Conservation (phyloP, 2,888 invertebrate genomes). For the Molorchus minor region DNA sequence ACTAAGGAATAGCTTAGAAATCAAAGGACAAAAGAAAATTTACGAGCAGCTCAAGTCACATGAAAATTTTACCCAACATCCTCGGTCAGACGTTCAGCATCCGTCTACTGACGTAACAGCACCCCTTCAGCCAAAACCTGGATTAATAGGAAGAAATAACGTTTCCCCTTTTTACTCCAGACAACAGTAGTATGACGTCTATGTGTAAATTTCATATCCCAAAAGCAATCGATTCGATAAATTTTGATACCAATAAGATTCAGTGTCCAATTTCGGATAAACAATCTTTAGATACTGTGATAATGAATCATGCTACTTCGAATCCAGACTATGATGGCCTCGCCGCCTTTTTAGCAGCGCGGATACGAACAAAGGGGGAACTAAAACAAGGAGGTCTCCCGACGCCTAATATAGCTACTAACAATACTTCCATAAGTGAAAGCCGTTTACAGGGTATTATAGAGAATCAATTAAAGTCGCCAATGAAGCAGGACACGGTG, state of each 20-base stretch:
- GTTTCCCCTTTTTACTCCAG: slow-evolving; percentile 66
- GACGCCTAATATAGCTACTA: slow-evolving; percentile 33
- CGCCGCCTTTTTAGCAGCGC: slow-evolving; percentile 72
- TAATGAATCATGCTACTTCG: slow-evolving; percentile 45
- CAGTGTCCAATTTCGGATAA: slow-evolving; percentile 26
- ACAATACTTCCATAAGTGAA: slow-evolving; percentile 39
- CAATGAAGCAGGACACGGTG: slow-evolving; percentile 60
- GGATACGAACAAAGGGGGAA: slow-evolving; percentile 88
- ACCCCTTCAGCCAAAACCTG: slow-evolving; percentile 63
- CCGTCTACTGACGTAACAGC: slow-evolving; percentile 61
- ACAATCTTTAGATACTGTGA: slow-evolving; percentile 46
- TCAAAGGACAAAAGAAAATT: slow-evolving; percentile 67
- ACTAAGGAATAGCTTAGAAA: slow-evolving; percentile 76
- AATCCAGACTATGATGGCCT: slow-evolving; percentile 65
- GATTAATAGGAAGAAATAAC: slow-evolving; percentile 64
- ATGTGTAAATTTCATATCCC: slow-evolving; percentile 73
- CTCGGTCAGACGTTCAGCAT: slow-evolving; percentile 56
- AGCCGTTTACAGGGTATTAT: slow-evolving; percentile 44
- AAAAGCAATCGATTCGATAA: slow-evolving; percentile 74
- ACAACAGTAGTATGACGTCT: slow-evolving; percentile 64
- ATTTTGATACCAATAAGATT: slow-evolving; percentile 55
- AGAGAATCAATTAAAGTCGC: slow-evolving; percentile 59
- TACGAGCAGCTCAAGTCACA: slow-evolving; percentile 58
- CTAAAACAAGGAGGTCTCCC: slow-evolving; percentile 67
- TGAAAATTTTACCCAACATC: slow-evolving; percentile 46